Base-by-base conservation (phyloP, 2,888 invertebrate genomes). In the Mantis religiosa region DNA sequence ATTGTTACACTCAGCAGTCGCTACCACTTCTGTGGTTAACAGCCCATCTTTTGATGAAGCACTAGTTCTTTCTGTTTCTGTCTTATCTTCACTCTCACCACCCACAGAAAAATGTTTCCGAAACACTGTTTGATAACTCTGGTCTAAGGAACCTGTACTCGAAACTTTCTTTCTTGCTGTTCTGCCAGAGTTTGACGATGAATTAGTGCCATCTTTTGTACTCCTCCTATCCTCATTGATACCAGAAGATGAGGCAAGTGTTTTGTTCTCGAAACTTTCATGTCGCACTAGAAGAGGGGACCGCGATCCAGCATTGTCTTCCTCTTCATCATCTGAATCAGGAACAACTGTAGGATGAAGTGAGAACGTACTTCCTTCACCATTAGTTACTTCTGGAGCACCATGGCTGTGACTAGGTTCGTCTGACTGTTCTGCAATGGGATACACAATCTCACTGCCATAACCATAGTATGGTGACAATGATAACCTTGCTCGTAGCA, bases 381-480 rank as follows among this genome's bases (percentile, higher is more conserved):
- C 27, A 85, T 41, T 30, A 25, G 88, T 54, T 81, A 34, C 82
- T 15, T 84, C 87, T 20, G 84, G 87, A 85, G 89, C 88, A 41
- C 47, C 34, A 41, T 86, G 86, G 81, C 81, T 86, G 28, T 86
- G 86, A 28, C 89, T 90, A 94, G 95, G 96, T 93, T 97, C 97
- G 92, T 97, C 97, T 0, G 96, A 96, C 92, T 97, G 97, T 93
- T 97, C 97, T 0, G 97, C 97, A 91, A 97, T 97, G 6, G 97
- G 97, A 93, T 97, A 97, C 1, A 97, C 95, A 89, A 96, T 96
- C 93, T 97, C 97, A 2, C 96, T 96, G 25, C 96, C 96, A 91
- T 96, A 90, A 54, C 90, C 87, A 83, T 89, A 89, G 82, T 90
- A 90, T 2, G 89, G 89, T 27, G 89, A 89, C 3, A 89, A 34